Percentiles rank a stretch among this genome's conserved stretches.
Conservation (phyloP, 2,797 vertebrate species). For the Acanthiza pusilla region DNA sequence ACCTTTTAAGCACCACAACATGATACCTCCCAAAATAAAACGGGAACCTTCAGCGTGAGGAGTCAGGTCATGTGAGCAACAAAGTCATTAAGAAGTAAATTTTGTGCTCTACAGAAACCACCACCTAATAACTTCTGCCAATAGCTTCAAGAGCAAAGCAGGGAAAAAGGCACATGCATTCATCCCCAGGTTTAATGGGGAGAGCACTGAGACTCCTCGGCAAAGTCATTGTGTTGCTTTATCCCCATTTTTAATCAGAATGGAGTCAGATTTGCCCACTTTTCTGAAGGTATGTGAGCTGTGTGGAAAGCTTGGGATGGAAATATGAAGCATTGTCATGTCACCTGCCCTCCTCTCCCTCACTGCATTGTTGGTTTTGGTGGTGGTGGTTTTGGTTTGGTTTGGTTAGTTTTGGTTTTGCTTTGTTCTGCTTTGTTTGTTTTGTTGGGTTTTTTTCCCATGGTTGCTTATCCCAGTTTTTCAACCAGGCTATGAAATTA, state of each 20-base stretch:
- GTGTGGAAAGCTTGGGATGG: not conserved
- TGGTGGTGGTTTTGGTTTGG: not conserved
- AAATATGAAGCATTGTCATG: not conserved
- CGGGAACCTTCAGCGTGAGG: not conserved
- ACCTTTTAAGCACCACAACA: not conserved
- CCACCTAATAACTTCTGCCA: not conserved
- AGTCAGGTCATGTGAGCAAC: not conserved
- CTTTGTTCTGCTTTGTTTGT: not conserved
- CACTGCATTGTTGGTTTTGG: not conserved
- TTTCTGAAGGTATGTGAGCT: not conserved
- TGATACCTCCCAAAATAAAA: not conserved
- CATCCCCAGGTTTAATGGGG: not conserved
- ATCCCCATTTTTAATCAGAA: not conserved
- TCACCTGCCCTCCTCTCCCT: accelerated
- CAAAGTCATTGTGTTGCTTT: not conserved
- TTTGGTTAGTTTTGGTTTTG: not conserved
- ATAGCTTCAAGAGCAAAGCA: not conserved
- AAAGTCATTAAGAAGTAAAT: not conserved
- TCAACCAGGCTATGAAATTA: not conserved
- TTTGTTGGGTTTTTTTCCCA: not conserved
- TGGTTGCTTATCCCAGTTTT: not conserved
- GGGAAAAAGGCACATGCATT: not conserved
- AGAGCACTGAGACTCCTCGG: not conserved
- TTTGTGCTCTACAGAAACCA: not conserved
- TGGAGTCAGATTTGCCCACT: not conserved